These are phyloP conservation scores for Diorhabda elongata DNA, from an alignment of 1,140 invertebrate genomes.

Conservation along the genomic window DNA sequence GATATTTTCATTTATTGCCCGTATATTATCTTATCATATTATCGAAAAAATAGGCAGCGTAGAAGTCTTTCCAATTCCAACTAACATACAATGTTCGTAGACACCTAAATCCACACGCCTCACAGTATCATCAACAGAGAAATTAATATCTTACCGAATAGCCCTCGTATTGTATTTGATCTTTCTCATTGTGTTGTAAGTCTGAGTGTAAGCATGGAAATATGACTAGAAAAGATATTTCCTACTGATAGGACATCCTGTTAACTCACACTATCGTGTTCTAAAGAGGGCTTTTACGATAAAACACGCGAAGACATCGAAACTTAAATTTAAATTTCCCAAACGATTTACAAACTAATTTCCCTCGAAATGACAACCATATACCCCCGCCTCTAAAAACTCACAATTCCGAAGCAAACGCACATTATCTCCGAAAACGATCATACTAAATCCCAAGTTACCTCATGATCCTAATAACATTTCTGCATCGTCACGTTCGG, in stretches of 20 bases:
- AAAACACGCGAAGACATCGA: background rate
- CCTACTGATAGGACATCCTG: conserved; percentile 3
- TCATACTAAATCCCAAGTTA: background rate
- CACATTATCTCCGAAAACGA: background rate
- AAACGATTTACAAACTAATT: conserved; percentile 3
- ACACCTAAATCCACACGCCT: no score
- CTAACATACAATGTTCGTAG: no score
- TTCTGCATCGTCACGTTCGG: conserved; percentile 1
- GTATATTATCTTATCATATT: no score
- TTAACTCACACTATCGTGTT: background rate
- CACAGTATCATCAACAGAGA: no score
- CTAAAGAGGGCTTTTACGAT: background rate
- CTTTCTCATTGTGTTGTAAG: no score
- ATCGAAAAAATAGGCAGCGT: no score
- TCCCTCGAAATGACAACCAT: background rate
- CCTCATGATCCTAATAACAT: conserved; percentile 1
- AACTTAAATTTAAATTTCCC: conserved; percentile 1
- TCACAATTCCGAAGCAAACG: conserved; percentile 1
- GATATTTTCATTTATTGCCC: no score
- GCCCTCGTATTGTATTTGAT: no score
- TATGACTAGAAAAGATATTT: no score
- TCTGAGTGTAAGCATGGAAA: no score
- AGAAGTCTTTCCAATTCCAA: no score
- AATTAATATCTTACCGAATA: no score
- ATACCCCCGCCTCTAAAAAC: background rate